Base-by-base conservation (phyloP, 1,140 invertebrate species). In the Saccostrea cuccullata region DNA sequence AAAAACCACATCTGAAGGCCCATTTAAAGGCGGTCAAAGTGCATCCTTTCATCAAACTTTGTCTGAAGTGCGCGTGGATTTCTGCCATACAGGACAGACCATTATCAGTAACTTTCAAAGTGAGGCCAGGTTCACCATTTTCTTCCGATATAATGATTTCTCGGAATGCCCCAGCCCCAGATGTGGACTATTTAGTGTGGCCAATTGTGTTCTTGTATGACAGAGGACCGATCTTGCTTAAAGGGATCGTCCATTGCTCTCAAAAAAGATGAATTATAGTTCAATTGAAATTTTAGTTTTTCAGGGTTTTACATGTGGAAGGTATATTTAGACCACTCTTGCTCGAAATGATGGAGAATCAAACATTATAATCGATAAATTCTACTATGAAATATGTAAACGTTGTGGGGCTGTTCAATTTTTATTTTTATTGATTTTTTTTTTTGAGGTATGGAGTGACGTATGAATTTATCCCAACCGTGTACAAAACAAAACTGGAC, bases 161-260 rank as follows among this genome's bases (percentile, higher is more conserved):
- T 40, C 82, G 40, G 2, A 55, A 84, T 26, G 82, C 40, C 2
- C 82, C 82, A n/a, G 82, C 40, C 40, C 82, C 82, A 12, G n/a
- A n/a, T 55, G 82, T 84, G n/a, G 82, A 84, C 26, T 84, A 55
- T 84, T 84, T 84, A 56, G 55, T 84, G 1, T 84, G 82, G 82
- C 82, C 82, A 20, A 84, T 84, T 56, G 82, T 84, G 40, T 84
- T 84, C 47, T 15, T 55, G 82, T 55, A 84, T 13, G 82, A 84
- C 40, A 84, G 55, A 47, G 82, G 82, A 17, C 82, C 82, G 5
- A n/a, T 86, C 30, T 70, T 56, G 2, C 6, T 67, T 15, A 30
- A 23, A 55, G 58, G 26, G 73, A 60, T 82, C 26, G 47, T 77
- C 58, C 58, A 67, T 82, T 84, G 36, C 40, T 40, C 5, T 20